Conservation (phyloP, 1,140 invertebrate species). For the Brachionus paranguensis region DNA sequence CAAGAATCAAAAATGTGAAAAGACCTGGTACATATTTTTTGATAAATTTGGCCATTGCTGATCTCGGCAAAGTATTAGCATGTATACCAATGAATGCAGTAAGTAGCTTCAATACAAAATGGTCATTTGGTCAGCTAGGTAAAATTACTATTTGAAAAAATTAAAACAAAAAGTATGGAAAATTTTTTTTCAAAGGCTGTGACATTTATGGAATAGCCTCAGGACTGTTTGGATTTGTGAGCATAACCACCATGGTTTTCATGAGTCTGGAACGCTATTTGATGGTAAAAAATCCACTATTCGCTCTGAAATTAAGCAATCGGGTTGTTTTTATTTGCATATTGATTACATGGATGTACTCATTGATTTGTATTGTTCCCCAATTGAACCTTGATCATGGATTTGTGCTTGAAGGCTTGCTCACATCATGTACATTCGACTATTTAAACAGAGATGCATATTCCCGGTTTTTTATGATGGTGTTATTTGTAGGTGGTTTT, state of each 20-base stretch:
- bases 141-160: not conserved
- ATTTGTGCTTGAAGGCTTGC: slow-evolving; percentile 34
- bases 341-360: slow-evolving; percentile 5
- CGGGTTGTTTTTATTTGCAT: not conserved
- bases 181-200: not conserved
- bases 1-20: slow-evolving; percentile 20
- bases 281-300: slow-evolving; percentile 17
- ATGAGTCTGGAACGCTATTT: slow-evolving; percentile 9
- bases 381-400: not conserved
- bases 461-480: not conserved
- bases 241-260: slow-evolving; percentile 27
- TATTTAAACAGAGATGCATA: not conserved
- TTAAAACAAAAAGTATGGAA: not conserved
- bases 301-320: not conserved
- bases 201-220: slow-evolving; percentile 3
- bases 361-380: not conserved
- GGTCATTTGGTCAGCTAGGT: slow-evolving; percentile 25
- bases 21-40: slow-evolving; percentile 24
- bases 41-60: slow-evolving; percentile 24
- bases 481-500: slow-evolving; percentile 28
- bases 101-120: not conserved
- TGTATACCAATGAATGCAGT: slow-evolving; percentile 13
- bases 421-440: slow-evolving; percentile 36
- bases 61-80: slow-evolving; percentile 4
- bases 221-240: slow-evolving; percentile 29